Conservation (phyloP, 2,113 vertebrate genomes). For the Phocoena phocoena region DNA sequence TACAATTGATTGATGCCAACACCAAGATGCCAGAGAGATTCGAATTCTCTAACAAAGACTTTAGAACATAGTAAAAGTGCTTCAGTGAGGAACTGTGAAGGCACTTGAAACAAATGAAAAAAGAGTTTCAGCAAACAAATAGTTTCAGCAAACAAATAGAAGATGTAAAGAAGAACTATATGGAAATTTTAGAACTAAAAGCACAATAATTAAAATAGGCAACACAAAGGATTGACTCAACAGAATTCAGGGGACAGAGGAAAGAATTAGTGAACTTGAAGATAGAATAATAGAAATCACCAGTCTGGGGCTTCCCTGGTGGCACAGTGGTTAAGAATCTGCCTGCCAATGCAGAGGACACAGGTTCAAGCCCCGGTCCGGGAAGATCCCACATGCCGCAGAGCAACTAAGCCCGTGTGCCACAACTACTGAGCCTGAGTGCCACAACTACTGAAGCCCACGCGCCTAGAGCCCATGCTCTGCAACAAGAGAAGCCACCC, state of each 20-base stretch:
- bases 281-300: neutral
- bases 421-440: too few species aligned
- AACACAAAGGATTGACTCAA: neutral
- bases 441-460: too few species aligned
- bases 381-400: too few species aligned
- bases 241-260: neutral
- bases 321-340: too few species aligned
- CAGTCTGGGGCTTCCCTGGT: neutral
- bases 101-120: neutral
- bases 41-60: neutral
- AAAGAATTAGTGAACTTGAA: neutral
- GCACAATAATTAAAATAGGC: neutral
- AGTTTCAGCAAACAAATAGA: neutral
- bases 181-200: neutral
- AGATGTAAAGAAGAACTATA: neutral
- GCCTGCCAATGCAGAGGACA: too few species aligned
- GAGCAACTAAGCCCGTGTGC: too few species aligned
- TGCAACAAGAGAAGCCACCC: too few species aligned
- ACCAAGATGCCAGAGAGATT: neutral
- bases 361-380: too few species aligned
- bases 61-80: neutral
- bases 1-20: neutral
- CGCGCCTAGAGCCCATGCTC: too few species aligned
- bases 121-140: neutral
- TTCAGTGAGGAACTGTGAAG: neutral